Evolutionary conservation across 2,888 invertebrate genomes (phyloP).

Genomic region (Amphipyra tragopoginis): DNA sequence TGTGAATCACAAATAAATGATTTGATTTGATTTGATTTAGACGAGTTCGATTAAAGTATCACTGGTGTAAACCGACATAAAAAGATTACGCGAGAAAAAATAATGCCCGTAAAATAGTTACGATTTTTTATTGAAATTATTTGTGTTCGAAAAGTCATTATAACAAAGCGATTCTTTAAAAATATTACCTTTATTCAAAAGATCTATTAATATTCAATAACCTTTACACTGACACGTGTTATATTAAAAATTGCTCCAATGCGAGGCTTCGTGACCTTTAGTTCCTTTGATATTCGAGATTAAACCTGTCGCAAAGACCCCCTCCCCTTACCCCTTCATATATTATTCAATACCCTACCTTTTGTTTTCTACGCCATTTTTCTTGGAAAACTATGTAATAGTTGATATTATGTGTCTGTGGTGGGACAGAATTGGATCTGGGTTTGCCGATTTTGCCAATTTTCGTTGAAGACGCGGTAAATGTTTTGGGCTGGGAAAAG

Average conservation of each 20-base stretch:
- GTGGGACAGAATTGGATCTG: constrained; percentile 29
- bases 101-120: no score
- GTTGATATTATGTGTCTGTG: constrained; percentile 35
- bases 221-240: constrained; percentile 39
- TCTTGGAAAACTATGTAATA: constrained; percentile 55
- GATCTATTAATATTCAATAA: constrained; percentile 34
- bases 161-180: no score
- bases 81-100: no score
- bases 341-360: constrained; percentile 67
- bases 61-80: no score
- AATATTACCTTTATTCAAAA: constrained; percentile 21
- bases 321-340: constrained; percentile 54
- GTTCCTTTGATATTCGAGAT: constrained; percentile 44
- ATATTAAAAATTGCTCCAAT: constrained; percentile 40
- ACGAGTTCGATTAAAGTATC: no score
- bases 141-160: no score
- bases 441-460: constrained; percentile 16
- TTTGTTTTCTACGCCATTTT: constrained; percentile 61
- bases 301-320: constrained; percentile 47
- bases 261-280: constrained; percentile 42
- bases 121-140: no score
- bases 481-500: neutral
- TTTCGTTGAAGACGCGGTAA: neutral
- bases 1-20: neutral
- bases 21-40: no score